Evolutionary conservation across 2,888 invertebrate species (phyloP), one percentile per base, ranked within the genome.

Genomic region (Leptopilina myrica): DNA sequence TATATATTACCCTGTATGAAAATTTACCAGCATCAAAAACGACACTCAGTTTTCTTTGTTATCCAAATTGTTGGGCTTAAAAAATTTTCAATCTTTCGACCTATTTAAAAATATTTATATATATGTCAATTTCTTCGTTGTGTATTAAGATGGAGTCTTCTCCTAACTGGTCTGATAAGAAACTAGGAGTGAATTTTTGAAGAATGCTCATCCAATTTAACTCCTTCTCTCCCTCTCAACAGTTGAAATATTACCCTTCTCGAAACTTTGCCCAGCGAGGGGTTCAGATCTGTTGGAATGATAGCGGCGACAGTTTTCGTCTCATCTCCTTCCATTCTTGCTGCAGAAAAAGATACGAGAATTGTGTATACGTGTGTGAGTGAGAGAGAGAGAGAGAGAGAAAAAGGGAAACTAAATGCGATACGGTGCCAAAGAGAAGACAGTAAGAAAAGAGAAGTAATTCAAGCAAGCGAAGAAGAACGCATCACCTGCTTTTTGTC

Each of bases 401-500:
- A 33, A 69, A 65, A 53, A 64, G 12, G 11, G 49, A 49, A 49
- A 9, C 46, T 9, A 46, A 66, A 33, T 33, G 33, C 33, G 33
- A 33, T 33, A 33, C 33, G 33, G 33, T 33, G 33, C 33, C 33
- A 33, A 33, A 33, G 33, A 33, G 33, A 33, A 33, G 73, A 62
- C 69, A 69, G 53, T 53, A n/a, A 73, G 69, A 43, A 33, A 67
- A 78, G 84, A 78, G 82, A 73, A 84, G 84, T 84, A 84, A 87
- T 85, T 83, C 81, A 84, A 79, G 77, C 80, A 78, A 80, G 78
- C 82, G 84, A 8, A 43, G 85, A 33, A 85, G 85, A 86, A 79
- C 81, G 82, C 84, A 85, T 87, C 86, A 85, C 84, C 84, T 86
- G 86, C 78, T 87, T 87, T 89, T 89, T 86, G 84, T 85, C 81